Conservation (phyloP, 2,113 vertebrate species). For the Oreochromis niloticus region DNA sequence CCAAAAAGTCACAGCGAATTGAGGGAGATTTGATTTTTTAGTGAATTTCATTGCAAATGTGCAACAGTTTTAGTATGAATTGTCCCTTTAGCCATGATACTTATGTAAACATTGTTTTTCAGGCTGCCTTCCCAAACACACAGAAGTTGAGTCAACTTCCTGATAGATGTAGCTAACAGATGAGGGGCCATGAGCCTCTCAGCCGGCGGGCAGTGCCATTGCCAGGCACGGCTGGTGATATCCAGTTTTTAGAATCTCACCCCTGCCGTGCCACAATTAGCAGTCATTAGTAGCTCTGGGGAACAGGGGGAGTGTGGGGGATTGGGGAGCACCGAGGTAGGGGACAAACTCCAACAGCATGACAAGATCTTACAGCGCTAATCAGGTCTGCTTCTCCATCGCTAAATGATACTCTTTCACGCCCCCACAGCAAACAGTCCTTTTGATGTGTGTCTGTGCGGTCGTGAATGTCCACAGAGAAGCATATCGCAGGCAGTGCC, state of each 20-base stretch:
- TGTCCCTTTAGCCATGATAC: neutral
- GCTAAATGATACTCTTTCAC: neutral
- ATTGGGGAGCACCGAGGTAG: neutral
- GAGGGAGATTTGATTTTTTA: neutral
- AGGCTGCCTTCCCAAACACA: neutral
- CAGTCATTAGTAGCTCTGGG: constrained; percentile 68
- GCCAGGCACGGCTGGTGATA: constrained; percentile 39
- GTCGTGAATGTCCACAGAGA: neutral
- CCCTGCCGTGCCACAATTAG: constrained; percentile 65
- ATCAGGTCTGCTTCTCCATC: constrained; percentile 39
- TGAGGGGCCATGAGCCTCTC: constrained; percentile 36
- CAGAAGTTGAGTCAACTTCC: constrained; percentile 39
- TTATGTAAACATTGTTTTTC: constrained; percentile 10
- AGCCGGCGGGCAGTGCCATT: neutral
- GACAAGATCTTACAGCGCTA: constrained; percentile 14
- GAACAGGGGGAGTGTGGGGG: neutral
- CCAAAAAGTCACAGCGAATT: fast-evolving
- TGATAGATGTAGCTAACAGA: constrained; percentile 30
- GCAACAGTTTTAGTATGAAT: neutral
- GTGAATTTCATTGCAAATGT: neutral
- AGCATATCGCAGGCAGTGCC: neutral
- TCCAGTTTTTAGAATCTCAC: constrained; percentile 38
- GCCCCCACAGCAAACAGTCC: neutral
- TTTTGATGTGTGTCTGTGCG: neutral
- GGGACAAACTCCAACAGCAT: constrained; percentile 29